Evolutionary conservation across 2,797 vertebrate genomes (phyloP).

Genomic region (Phaenicophaeus curvirostris): DNA sequence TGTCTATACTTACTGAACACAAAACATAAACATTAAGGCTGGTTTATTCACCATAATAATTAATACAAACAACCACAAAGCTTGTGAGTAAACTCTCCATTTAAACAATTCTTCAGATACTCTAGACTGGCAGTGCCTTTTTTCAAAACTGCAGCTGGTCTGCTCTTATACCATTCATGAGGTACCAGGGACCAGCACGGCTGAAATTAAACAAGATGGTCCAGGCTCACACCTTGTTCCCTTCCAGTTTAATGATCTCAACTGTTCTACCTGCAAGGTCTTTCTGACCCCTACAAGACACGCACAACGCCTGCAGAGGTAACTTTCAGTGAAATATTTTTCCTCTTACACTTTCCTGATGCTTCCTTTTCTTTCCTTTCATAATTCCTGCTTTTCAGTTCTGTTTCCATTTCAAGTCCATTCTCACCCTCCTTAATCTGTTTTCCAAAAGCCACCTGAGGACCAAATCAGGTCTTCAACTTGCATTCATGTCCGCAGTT

Average conservation of each 20-base stretch:
- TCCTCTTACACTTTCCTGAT: background rate
- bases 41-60: background rate
- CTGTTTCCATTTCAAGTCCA: background rate
- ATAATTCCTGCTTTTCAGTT: background rate
- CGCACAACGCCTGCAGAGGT: background rate
- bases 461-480: background rate
- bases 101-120: background rate
- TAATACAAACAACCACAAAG: background rate
- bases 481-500: background rate
- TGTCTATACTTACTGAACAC: background rate
- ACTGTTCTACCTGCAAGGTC: background rate
- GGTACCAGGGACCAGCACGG: background rate
- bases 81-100: constrained; percentile 22
- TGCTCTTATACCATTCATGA: background rate
- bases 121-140: background rate
- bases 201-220: background rate
- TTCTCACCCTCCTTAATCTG: background rate
- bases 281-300: background rate
- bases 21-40: background rate
- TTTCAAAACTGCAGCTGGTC: background rate
- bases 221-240: background rate
- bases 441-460: background rate
- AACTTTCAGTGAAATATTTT: background rate
- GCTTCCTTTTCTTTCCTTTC: background rate
- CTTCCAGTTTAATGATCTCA: background rate